Conservation (phyloP, 2,797 vertebrate species). For the Anguilla pacifica region DNA sequence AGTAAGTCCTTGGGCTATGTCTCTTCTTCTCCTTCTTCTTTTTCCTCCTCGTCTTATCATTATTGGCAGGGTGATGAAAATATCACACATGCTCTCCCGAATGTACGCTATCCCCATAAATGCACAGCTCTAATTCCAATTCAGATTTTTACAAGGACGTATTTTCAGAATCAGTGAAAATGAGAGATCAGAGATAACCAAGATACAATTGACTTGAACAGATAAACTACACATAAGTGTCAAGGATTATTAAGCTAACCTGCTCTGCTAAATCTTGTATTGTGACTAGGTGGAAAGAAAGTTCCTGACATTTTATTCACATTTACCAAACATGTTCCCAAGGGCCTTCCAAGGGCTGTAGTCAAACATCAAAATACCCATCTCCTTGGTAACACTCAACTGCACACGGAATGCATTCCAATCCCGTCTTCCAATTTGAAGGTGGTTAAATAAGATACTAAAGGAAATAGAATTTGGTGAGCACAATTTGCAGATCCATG, state of each 20-base stretch:
- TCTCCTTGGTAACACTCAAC: constrained; percentile 12
- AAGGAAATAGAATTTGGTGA: not conserved
- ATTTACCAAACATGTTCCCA: not conserved
- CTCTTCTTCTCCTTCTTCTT: not conserved
- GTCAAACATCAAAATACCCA: not conserved
- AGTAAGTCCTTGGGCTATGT: not conserved
- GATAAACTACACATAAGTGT: not conserved
- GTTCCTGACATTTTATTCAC: not conserved
- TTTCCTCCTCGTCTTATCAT: not conserved
- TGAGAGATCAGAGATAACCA: not conserved
- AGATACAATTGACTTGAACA: not conserved
- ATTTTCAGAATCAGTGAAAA: not conserved
- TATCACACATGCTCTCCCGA: not conserved
- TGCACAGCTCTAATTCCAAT: not conserved
- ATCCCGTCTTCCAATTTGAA: not conserved
- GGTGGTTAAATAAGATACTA: constrained; percentile 17
- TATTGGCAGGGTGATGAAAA: not conserved
- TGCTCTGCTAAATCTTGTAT: not conserved
- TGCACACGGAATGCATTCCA: constrained; percentile 9
- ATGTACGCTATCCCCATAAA: not conserved
- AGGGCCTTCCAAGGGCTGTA: not conserved
- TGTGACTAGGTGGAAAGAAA: not conserved
- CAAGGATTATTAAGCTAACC: not conserved
- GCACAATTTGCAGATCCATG: not conserved
- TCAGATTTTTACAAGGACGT: no score